Evolutionary conservation across 2,888 invertebrate genomes (phyloP).

Genomic region (Heteromurus nitidus): DNA sequence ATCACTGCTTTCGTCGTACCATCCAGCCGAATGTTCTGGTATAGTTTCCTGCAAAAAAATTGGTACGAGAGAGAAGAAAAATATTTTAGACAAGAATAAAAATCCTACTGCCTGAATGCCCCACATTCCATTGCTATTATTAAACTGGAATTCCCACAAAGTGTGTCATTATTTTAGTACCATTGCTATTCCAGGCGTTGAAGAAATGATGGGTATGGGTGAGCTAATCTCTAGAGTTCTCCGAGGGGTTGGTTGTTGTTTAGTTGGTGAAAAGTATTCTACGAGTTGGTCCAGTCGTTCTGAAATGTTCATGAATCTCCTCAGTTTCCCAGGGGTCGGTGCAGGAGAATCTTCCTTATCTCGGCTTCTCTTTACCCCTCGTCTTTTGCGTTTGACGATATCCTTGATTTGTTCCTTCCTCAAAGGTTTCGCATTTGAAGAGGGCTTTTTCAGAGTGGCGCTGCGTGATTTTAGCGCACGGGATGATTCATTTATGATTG

Average conservation of each 20-base stretch:
- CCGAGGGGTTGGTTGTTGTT: constrained; percentile 11
- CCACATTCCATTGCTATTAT: neutral
- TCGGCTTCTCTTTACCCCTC: constrained; percentile 45
- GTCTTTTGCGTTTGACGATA: constrained; percentile 53
- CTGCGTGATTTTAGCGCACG: constrained; percentile 56
- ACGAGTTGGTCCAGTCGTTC: constrained; percentile 67
- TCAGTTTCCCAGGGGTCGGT: constrained; percentile 67
- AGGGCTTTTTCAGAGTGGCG: constrained; percentile 65
- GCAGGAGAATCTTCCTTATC: constrained; percentile 56
- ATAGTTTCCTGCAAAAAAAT: constrained; percentile 36
- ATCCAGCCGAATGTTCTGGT: constrained; percentile 24
- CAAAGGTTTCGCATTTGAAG: constrained; percentile 62
- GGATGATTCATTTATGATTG: constrained; percentile 57
- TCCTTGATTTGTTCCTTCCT: constrained; percentile 67
- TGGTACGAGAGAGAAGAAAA: no score
- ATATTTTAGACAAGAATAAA: neutral
- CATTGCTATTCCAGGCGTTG: constrained; percentile 37
- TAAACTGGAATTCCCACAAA: neutral
- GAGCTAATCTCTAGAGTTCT: constrained; percentile 34
- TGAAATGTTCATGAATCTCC: constrained; percentile 69
- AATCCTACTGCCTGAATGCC: no score
- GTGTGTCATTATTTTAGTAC: constrained; percentile 18
- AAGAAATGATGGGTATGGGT: constrained; percentile 29
- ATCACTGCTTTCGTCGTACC: constrained; percentile 42
- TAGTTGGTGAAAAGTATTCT: constrained; percentile 64